Evolutionary conservation across 1,140 invertebrate genomes (phyloP), one percentile per base, ranked within the genome.

Genomic region (Hermetia illucens): DNA sequence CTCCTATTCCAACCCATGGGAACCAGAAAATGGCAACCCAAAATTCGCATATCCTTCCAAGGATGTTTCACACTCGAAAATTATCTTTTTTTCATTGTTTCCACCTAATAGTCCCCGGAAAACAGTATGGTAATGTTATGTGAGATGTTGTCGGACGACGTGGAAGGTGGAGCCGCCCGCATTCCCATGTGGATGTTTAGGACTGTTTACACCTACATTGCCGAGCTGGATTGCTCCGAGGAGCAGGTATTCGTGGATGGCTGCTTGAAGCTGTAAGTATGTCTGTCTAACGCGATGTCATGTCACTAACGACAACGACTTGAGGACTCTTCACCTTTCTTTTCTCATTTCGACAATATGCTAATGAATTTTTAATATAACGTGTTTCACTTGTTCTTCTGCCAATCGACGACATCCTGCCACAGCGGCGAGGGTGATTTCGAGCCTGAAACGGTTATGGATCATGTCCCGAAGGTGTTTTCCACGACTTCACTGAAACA

Each of bases 101-200:
- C 13, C 10, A 31, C 18, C 18, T 31, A 31, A 31, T 47, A 86
- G 81, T 77, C 70, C 49, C 64, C 88, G 18, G 74, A 74, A 5
- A 71, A 78, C 52, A 82, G 82, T 16, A 83, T 89, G 80, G 76
- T 79, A 36, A 67, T 77, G 20, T 63, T 88, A 29, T 89, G 84
- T 58, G 82, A 88, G 60, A 66, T 84, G 21, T 58, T 87, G 40
- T 87, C 84, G 15, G 70, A 77, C 42, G 82, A 89, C 53, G 78
- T 82, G 2, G 80, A 85, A 46, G 85, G 84, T 25, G 82, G 79
- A 2, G 75, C 76, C 4, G 72, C 80, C 2, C 72, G 75, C 45
- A 81, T 90, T 36, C 69, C 75, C 0, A 64, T 76, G 24, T 62
- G 68, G 38, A 67, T 70, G 18, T 86, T 84, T 54, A 55, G 75